These are phyloP conservation scores for Drosophila recens DNA, from an alignment of 2,888 invertebrate species.

Conservation along the genomic window DNA sequence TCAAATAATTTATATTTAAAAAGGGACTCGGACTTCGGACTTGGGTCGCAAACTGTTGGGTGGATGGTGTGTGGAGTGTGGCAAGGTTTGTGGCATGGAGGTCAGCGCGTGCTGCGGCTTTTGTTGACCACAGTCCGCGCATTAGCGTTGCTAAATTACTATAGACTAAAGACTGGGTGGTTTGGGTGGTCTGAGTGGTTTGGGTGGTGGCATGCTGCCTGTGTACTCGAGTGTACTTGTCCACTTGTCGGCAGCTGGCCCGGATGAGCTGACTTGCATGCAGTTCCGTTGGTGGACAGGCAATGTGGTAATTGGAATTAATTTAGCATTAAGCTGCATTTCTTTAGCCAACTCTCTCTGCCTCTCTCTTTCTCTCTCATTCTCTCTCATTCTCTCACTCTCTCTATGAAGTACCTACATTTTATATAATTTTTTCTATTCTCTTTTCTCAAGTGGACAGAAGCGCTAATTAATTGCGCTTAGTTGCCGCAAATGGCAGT, in stretches of 20 bases:
- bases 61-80: background rate
- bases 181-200: conserved; percentile 13
- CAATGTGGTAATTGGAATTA: conserved; percentile 78
- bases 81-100: conserved; percentile 5
- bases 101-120: conserved; percentile 68
- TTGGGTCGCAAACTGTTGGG: conserved; percentile 7
- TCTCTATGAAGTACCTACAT: conserved; percentile 68
- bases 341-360: conserved; percentile 62
- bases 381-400: background rate
- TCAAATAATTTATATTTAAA: conserved; percentile 66
- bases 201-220: conserved; percentile 9
- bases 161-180: conserved; percentile 9
- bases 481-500: conserved; percentile 69
- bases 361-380: background rate
- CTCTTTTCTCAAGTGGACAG: conserved; percentile 54
- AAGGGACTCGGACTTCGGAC: conserved; percentile 37
- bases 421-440: conserved; percentile 76
- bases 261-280: conserved; percentile 36
- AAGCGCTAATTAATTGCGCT: conserved; percentile 79
- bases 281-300: conserved; percentile 18
- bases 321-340: conserved; percentile 80
- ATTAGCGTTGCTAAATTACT: conserved; percentile 79
- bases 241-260: conserved; percentile 28
- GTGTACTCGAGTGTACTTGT: conserved; percentile 26
- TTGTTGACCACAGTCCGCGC: conserved; percentile 77